Evolutionary conservation across 2,113 vertebrate species (phyloP).

Genomic region (Megaleporinus macrocephalus): DNA sequence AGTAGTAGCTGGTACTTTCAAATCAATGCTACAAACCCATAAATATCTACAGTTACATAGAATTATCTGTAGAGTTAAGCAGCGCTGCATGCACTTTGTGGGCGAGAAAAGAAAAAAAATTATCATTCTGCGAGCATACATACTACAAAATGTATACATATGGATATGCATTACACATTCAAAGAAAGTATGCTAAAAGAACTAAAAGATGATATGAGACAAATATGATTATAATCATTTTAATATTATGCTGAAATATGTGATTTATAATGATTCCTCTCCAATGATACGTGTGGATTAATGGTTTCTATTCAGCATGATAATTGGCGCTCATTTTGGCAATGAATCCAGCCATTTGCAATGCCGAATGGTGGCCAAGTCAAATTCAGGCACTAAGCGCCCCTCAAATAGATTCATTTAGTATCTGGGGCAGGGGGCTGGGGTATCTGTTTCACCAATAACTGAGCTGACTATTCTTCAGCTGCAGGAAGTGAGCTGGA

Average conservation of each 20-base stretch:
- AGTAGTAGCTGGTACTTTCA: too few species aligned
- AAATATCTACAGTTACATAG: too few species aligned
- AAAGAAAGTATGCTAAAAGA: too few species aligned
- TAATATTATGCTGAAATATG: neutral
- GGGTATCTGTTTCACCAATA: constrained; percentile 51
- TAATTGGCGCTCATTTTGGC: constrained; percentile 2
- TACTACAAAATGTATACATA: too few species aligned
- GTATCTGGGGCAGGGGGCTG: constrained; percentile 22
- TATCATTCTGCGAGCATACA: too few species aligned
- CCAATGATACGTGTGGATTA: constrained; percentile 18
- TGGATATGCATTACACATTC: too few species aligned
- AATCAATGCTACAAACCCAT: too few species aligned
- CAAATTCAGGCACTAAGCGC: constrained; percentile 8
- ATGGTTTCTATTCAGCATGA: constrained; percentile 17
- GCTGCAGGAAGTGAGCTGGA: constrained; percentile 62
- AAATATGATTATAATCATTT: too few species aligned
- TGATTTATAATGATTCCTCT: neutral
- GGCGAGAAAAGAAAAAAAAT: too few species aligned
- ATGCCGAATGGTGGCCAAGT: constrained; percentile 28
- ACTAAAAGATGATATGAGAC: too few species aligned
- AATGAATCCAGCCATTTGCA: constrained; percentile 21
- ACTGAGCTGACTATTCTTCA: constrained; percentile 43
- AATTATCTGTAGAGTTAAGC: too few species aligned
- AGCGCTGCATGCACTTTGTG: too few species aligned
- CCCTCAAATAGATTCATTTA: constrained; percentile 28